These are phyloP conservation scores for Varanus komodoensis DNA, from an alignment of 2,113 vertebrate species.

Conservation along the genomic window DNA sequence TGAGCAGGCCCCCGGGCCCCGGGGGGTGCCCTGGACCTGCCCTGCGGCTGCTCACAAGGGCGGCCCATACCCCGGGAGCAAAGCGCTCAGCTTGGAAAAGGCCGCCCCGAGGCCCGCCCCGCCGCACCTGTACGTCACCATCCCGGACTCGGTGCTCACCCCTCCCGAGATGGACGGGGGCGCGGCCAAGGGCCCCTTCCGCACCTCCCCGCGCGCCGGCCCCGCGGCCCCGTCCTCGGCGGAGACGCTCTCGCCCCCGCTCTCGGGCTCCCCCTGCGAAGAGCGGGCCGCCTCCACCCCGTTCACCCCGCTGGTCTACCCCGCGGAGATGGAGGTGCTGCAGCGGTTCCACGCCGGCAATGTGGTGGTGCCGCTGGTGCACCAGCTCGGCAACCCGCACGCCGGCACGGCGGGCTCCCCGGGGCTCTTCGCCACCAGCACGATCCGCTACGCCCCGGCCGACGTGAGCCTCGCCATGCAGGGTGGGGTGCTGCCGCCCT, in stretches of 20 bases:
- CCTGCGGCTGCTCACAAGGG: slow-evolving; percentile 31
- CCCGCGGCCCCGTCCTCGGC: slow-evolving; percentile 49
- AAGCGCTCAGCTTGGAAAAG: slow-evolving; percentile 51
- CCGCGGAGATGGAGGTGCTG: slow-evolving; percentile 82
- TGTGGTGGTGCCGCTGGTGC: slow-evolving; percentile 84
- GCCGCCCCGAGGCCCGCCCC: slow-evolving; percentile 29
- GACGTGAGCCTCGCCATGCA: slow-evolving; percentile 76
- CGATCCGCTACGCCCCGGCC: slow-evolving; percentile 89
- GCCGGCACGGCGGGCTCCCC: slow-evolving; percentile 66
- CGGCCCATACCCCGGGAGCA: slow-evolving; percentile 32
- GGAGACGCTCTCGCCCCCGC: slow-evolving; percentile 77
- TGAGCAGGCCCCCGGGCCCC: slow-evolving; percentile 65
- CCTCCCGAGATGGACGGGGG: slow-evolving; percentile 64
- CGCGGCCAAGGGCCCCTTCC: slow-evolving; percentile 73
- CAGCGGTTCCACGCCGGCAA: slow-evolving; percentile 83
- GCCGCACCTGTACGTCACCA: slow-evolving; percentile 76
- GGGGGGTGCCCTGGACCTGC: slow-evolving; percentile 72
- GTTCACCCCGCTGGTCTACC: slow-evolving; percentile 62
- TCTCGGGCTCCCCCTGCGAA: slow-evolving; percentile 79
- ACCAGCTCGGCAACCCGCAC: slow-evolving; percentile 64
- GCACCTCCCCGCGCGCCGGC: slow-evolving; percentile 52
- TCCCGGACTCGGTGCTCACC: slow-evolving; percentile 75
- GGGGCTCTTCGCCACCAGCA: slow-evolving; percentile 87
- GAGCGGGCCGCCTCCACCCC: slow-evolving; percentile 60
- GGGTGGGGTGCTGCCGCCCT: slow-evolving; percentile 56